Evolutionary conservation across 2,888 invertebrate species (phyloP).

Genomic region (Timema cristinae): DNA sequence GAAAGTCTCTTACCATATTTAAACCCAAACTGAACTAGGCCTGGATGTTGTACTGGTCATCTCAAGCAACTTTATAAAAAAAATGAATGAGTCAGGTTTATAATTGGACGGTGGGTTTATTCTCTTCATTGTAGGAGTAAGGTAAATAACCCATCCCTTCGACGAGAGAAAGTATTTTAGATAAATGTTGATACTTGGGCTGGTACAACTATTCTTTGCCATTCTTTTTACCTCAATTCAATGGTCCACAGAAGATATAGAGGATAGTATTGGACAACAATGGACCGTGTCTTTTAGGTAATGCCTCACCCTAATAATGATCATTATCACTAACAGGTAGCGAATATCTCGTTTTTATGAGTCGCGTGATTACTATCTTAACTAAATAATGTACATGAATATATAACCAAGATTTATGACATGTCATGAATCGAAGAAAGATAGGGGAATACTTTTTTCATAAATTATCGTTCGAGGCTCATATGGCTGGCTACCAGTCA

Average conservation of each 20-base stretch:
- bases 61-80: neutral
- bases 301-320: no score
- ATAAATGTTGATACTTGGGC: neutral
- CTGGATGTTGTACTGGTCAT: neutral
- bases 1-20: neutral
- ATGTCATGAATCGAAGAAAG: no score
- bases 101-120: neutral
- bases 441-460: conserved; percentile 13
- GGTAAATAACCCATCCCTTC: neutral
- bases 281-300: no score
- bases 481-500: conserved; percentile 3
- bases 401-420: no score
- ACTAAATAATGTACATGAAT: no score
- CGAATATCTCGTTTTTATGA: no score
- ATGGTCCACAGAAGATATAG: neutral
- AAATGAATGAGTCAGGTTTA: neutral
- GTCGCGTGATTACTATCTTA: no score
- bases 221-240: neutral
- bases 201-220: neutral
- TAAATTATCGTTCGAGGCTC: conserved; percentile 25
- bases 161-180: neutral
- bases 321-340: no score
- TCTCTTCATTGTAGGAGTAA: neutral
- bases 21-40: neutral
- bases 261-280: no score